A percentile compares a stretch with the other conserved stretches of the same genome.
phyloP scores from a whole-genome alignment of 2,113 vertebrate genomes.

The Misgurnus anguillicaudatus region DNA sequence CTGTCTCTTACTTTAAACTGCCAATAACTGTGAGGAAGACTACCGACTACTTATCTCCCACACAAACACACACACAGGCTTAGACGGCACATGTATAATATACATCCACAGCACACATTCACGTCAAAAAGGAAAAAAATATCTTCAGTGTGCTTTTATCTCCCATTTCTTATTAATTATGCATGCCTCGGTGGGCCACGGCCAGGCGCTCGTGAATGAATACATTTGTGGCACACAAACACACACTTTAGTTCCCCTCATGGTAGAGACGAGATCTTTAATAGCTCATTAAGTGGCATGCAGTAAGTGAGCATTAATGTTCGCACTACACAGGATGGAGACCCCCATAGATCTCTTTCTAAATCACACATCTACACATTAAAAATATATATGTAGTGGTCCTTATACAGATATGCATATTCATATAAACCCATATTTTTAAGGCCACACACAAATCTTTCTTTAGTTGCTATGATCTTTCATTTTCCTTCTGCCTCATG shows the following conservation, averaged over 20 bases:
- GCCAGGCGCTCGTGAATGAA: constrained; percentile 28
- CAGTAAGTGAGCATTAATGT: constrained; percentile 45
- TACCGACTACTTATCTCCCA: constrained; percentile 21
- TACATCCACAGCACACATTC: constrained; percentile 9
- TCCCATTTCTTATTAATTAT: constrained; percentile 58
- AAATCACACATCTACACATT: constrained; percentile 4
- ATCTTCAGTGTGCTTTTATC: constrained; percentile 52
- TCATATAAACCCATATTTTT: neutral
- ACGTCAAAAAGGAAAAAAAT: constrained; percentile 38
- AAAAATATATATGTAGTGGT: neutral
- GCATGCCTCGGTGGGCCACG: constrained; percentile 43
- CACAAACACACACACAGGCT: constrained; percentile 21
- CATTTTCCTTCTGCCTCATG: constrained; percentile 19
- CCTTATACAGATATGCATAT: neutral
- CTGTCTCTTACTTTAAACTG: constrained; percentile 47
- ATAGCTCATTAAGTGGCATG: constrained; percentile 41
- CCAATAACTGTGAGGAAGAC: constrained; percentile 49
- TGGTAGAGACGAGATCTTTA: constrained; percentile 39
- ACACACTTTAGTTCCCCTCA: constrained; percentile 19
- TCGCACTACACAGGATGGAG: constrained; percentile 12
- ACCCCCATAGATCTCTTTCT: neutral
- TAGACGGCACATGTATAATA: constrained; percentile 26
- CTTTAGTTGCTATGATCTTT: neutral
- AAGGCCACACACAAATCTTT: neutral
- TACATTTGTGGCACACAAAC: constrained; percentile 24